Percentiles rank a stretch among this genome's conserved stretches.
Conservation (phyloP, 2,797 vertebrate species). For the Pelodytes ibericus region DNA sequence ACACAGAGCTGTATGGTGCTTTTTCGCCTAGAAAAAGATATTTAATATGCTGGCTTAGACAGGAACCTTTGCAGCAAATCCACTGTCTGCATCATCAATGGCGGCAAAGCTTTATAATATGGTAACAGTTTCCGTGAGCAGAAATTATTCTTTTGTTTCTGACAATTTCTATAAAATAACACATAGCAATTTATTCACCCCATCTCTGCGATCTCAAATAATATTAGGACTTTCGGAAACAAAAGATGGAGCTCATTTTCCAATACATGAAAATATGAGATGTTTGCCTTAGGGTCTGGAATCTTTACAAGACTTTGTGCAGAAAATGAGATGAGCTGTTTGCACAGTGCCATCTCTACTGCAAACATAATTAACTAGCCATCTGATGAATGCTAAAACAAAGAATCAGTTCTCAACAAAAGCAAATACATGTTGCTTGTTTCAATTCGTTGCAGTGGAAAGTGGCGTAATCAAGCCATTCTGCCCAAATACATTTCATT, state of each 20-base stretch:
- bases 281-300: conserved; percentile 3
- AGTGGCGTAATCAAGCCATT: not conserved
- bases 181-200: not conserved
- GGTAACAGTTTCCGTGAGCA: not conserved
- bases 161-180: too few relatives aligned
- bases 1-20: too few relatives aligned
- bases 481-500: not conserved
- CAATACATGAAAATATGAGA: conserved; percentile 12
- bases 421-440: conserved; percentile 16
- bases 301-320: conserved; percentile 14
- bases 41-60: not conserved
- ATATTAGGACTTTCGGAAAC: not conserved
- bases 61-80: not conserved
- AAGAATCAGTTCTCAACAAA: conserved; percentile 20
- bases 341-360: conserved; percentile 2
- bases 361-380: conserved; percentile 29
- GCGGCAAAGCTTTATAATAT: not conserved
- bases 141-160: not conserved
- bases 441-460: not conserved
- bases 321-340: conserved; percentile 23
- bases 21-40: too few relatives aligned
- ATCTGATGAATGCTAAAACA: conserved; percentile 12
- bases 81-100: not conserved
- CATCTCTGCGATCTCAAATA: not conserved
- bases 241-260: not conserved